These are phyloP conservation scores for Pionites leucogaster DNA, from an alignment of 2,113 vertebrate species.

Conservation along the genomic window DNA sequence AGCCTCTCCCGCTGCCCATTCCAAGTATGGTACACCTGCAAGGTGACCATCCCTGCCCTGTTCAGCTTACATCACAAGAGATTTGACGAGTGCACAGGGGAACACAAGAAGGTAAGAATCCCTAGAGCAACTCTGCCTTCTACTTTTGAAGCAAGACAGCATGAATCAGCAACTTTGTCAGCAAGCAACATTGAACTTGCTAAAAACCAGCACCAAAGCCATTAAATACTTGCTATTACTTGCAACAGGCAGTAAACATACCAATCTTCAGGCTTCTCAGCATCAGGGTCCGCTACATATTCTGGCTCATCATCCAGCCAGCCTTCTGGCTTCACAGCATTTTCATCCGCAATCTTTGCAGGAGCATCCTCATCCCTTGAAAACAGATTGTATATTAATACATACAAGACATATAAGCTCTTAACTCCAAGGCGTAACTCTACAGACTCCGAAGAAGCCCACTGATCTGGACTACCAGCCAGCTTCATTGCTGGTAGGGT, in stretches of 20 bases:
- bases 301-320: conserved; percentile 96
- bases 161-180: fast-evolving
- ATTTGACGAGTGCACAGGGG: not conserved
- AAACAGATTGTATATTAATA: not conserved
- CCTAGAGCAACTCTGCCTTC: not conserved
- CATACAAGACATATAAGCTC: not conserved
- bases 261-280: conserved; percentile 96
- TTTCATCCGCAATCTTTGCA: conserved; percentile 90
- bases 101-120: not conserved
- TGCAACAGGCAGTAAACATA: conserved; percentile 44
- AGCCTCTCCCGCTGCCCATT: not conserved
- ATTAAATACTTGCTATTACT: not conserved
- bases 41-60: not conserved
- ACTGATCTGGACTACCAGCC: not conserved
- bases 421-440: not conserved
- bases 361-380: conserved; percentile 96
- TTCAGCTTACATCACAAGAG: not conserved
- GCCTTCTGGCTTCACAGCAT: conserved; percentile 92
- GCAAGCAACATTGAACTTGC: not conserved
- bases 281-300: conserved; percentile 92
- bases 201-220: not conserved
- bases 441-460: not conserved
- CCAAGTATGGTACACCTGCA: not conserved
- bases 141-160: not conserved
- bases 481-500: not conserved